phyloP scores from a whole-genome alignment of 2,888 invertebrate species.

The Epinotia demarniana region DNA sequence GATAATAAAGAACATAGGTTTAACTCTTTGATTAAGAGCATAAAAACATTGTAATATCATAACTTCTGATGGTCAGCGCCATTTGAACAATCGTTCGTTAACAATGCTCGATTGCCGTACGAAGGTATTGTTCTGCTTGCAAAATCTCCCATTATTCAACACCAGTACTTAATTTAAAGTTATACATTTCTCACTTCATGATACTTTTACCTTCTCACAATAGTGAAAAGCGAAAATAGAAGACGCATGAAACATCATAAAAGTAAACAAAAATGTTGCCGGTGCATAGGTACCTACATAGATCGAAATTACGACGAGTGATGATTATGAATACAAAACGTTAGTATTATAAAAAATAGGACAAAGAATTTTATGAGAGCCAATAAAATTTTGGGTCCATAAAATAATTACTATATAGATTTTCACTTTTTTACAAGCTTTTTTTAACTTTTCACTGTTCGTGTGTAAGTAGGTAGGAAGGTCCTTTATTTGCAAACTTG shows the following conservation, averaged over 20 bases:
- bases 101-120: slow-evolving; percentile 4
- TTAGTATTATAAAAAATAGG: too few relatives aligned
- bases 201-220: slow-evolving; percentile 20
- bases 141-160: slow-evolving; percentile 14
- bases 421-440: too few relatives aligned
- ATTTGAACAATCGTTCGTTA: slow-evolving; percentile 2
- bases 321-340: too few relatives aligned
- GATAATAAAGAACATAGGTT: not conserved
- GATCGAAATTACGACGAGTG: not conserved
- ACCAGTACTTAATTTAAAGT: slow-evolving; percentile 15
- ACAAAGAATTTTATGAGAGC: too few relatives aligned
- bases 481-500: too few relatives aligned
- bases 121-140: slow-evolving; percentile 23
- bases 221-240: slow-evolving; percentile 21
- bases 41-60: not conserved
- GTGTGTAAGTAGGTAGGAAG: too few relatives aligned
- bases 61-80: not conserved
- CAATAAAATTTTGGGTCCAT: too few relatives aligned
- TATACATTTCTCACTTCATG: slow-evolving; percentile 16
- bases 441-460: too few relatives aligned
- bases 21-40: not conserved
- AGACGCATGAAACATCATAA: slow-evolving; percentile 8
- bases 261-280: not conserved
- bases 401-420: too few relatives aligned
- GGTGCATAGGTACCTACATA: not conserved